These are phyloP conservation scores for Digitonthophagus gazella DNA, from an alignment of 2,888 invertebrate genomes.

Conservation along the genomic window DNA sequence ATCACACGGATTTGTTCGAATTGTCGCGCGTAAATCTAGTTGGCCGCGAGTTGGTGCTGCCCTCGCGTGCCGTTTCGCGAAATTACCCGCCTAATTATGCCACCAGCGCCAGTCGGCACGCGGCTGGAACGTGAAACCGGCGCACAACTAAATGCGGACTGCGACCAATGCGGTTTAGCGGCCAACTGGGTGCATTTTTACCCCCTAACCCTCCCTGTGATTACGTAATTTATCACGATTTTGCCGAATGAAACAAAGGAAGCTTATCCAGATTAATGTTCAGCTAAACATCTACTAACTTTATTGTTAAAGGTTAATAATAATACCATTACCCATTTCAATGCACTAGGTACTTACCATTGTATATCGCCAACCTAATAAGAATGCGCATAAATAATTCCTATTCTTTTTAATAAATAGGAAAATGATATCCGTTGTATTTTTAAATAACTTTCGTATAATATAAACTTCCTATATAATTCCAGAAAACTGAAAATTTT, in stretches of 20 bases:
- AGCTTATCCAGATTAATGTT: background rate
- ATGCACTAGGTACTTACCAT: no score
- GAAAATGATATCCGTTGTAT: no score
- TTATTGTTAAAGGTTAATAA: background rate
- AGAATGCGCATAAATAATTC: no score
- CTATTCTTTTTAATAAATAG: no score
- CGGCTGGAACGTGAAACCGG: background rate
- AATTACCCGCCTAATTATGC: background rate
- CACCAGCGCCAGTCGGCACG: background rate
- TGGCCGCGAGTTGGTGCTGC: background rate
- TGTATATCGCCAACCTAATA: no score
- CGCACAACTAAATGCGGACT: background rate
- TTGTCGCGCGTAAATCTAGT: background rate
- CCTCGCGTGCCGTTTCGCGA: background rate
- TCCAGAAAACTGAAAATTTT: no score
- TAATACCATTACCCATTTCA: no score
- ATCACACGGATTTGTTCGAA: background rate
- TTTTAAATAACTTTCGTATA: no score
- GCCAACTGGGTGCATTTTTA: background rate
- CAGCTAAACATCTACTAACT: background rate
- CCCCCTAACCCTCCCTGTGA: background rate
- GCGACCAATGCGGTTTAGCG: background rate
- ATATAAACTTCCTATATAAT: no score
- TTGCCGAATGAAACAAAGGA: background rate
- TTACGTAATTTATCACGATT: background rate